A percentile compares a stretch with the other conserved stretches of the same genome.
These are phyloP conservation scores for Ciconia boyciana DNA, from an alignment of 2,113 vertebrate species.

Conservation along the genomic window DNA sequence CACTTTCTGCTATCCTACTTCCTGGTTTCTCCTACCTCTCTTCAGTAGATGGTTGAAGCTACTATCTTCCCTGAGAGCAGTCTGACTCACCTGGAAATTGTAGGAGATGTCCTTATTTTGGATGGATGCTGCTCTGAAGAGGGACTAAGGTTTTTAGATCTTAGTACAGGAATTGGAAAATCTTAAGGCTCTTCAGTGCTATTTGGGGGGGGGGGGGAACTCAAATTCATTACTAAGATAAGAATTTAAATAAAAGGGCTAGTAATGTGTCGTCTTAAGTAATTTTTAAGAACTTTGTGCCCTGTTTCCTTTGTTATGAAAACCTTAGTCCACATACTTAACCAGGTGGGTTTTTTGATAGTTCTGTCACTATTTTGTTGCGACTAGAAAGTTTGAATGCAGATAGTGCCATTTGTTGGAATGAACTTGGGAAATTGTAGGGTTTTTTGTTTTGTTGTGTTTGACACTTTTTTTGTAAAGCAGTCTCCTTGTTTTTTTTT, in stretches of 20 bases:
- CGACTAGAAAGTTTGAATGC: background rate
- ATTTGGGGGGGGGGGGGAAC: background rate
- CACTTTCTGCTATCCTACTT: background rate
- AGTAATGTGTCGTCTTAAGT: background rate
- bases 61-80: background rate
- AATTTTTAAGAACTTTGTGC: background rate
- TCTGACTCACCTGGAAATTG: background rate
- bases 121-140: background rate
- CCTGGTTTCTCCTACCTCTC: background rate
- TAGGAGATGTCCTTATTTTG: background rate
- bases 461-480: background rate
- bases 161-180: background rate
- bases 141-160: background rate
- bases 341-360: fast-evolving
- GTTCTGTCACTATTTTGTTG: background rate
- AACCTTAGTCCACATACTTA: background rate
- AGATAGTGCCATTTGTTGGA: background rate
- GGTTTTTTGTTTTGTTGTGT: background rate
- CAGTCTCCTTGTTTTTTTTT: background rate
- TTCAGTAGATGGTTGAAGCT: background rate
- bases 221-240: background rate
- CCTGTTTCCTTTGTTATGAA: background rate
- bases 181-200: background rate
- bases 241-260: background rate
- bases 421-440: background rate